Conservation (phyloP, 2,797 vertebrate genomes). For the Fistularia tabacaria region DNA sequence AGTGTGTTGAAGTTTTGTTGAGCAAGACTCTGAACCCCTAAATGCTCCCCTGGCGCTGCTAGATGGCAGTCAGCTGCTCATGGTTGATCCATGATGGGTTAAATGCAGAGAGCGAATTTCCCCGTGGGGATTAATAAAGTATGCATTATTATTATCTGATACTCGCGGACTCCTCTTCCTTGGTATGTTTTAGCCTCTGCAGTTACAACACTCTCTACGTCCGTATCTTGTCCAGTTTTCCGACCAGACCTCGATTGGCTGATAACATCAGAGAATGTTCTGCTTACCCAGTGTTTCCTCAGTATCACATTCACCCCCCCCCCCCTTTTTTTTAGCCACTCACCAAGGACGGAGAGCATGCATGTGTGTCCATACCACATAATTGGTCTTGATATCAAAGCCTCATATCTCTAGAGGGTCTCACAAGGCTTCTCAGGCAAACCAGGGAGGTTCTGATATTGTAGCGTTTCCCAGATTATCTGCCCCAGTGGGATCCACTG, state of each 20-base stretch:
- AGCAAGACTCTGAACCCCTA: no score
- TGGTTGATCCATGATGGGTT: no score
- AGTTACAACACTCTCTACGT: conserved; percentile 29
- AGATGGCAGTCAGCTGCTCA: no score
- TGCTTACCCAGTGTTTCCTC: conserved; percentile 62
- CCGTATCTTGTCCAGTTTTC: conserved; percentile 57
- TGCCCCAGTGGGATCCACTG: conserved; percentile 59
- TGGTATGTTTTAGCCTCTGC: background rate
- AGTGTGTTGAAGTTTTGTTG: no score
- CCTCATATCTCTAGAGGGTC: conserved; percentile 71
- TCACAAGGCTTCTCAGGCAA: conserved; percentile 72
- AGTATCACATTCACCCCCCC: conserved; percentile 67
- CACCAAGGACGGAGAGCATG: conserved; percentile 47
- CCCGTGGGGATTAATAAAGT: no score
- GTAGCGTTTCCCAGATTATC: conserved; percentile 69
- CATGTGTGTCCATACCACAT: conserved; percentile 49
- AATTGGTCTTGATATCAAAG: conserved; percentile 78
- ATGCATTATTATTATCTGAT: no score
- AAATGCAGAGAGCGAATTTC: no score
- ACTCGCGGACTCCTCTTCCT: conserved; percentile 23
- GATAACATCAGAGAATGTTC: conserved; percentile 71
- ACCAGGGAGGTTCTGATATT: conserved; percentile 67
- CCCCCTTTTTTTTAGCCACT: conserved; percentile 41
- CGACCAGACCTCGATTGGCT: conserved; percentile 47
- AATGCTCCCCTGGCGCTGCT: no score